Percentiles rank a stretch among this genome's conserved stretches.
Conservation (phyloP, 2,797 vertebrate species). For the Cynopterus sphinx region DNA sequence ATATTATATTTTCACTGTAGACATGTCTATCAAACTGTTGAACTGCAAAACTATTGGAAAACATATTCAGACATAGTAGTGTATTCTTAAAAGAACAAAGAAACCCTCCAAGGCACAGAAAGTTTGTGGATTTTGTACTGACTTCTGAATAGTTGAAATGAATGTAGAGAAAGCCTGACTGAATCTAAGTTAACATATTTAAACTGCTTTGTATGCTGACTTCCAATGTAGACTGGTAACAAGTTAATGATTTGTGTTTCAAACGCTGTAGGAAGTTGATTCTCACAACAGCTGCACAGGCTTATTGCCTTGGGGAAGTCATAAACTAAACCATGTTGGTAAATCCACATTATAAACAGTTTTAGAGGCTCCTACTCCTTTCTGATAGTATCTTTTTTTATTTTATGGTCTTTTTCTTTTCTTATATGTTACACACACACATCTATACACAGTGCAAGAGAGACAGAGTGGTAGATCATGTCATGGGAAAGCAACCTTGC, state of each 20-base stretch:
- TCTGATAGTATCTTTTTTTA: not conserved
- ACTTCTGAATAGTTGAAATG: slow-evolving; percentile 36
- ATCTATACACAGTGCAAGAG: not conserved
- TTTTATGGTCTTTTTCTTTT: not conserved
- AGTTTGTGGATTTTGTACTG: slow-evolving; percentile 29
- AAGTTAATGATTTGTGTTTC: slow-evolving; percentile 75
- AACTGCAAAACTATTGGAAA: not conserved
- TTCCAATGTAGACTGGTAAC: slow-evolving; percentile 51
- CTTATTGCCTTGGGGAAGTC: slow-evolving; percentile 65
- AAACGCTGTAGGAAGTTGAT: slow-evolving; percentile 60
- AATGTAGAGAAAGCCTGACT: slow-evolving; percentile 20
- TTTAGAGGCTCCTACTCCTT: not conserved
- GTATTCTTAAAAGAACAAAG: slow-evolving; percentile 46
- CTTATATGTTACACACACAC: not conserved
- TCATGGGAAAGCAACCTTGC: not conserved
- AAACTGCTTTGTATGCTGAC: slow-evolving; percentile 59
- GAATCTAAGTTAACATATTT: slow-evolving; percentile 47
- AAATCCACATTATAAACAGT: slow-evolving; percentile 38
- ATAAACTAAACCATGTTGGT: slow-evolving; percentile 45
- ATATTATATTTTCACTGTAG: not conserved
- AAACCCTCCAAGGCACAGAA: not conserved
- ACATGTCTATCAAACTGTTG: not conserved
- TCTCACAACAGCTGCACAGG: slow-evolving; percentile 58
- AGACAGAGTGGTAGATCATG: not conserved
- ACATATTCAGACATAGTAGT: not conserved